Percentiles rank a stretch among this genome's conserved stretches.
Evolutionary conservation across 1,140 invertebrate genomes (phyloP).

Genomic region (Gerris buenoi): DNA sequence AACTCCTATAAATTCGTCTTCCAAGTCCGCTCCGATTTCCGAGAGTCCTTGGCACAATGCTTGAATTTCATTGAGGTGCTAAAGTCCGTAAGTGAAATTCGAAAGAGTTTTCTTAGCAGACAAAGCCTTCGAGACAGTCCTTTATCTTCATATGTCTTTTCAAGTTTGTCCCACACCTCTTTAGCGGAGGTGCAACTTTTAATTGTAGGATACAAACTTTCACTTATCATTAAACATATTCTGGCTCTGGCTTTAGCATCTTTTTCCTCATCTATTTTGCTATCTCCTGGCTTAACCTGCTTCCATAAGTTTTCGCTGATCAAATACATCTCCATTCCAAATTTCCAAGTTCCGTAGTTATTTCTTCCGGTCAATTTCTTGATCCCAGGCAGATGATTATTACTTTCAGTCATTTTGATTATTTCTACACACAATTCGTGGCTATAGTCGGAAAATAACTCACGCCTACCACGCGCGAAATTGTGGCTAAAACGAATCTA

Average conservation of each 20-base stretch:
- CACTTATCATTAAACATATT: neutral
- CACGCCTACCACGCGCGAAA: too few species aligned
- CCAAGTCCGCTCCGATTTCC: conserved; percentile 15
- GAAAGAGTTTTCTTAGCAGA: conserved; percentile 15
- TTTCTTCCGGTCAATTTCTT: neutral
- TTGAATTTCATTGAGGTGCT: neutral
- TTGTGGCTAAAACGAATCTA: too few species aligned
- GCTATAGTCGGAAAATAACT: too few species aligned
- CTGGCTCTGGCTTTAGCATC: neutral
- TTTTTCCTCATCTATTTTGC: neutral
- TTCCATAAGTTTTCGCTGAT: conserved; percentile 22
- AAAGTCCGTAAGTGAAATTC: conserved; percentile 3
- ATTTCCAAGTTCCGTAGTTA: conserved; percentile 22
- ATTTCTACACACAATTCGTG: too few species aligned
- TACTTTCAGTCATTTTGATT: neutral
- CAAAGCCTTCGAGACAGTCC: conserved; percentile 13
- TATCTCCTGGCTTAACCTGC: conserved; percentile 15
- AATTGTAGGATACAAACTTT: conserved; percentile 4
- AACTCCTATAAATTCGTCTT: conserved; percentile 24
- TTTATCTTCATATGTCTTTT: conserved; percentile 19
- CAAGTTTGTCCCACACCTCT: conserved; percentile 16
- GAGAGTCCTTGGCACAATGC: neutral
- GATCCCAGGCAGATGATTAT: neutral
- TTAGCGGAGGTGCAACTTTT: conserved; percentile 10
- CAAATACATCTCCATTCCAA: conserved; percentile 23